Conservation (phyloP, 2,113 vertebrate genomes). For the Aix galericulata region DNA sequence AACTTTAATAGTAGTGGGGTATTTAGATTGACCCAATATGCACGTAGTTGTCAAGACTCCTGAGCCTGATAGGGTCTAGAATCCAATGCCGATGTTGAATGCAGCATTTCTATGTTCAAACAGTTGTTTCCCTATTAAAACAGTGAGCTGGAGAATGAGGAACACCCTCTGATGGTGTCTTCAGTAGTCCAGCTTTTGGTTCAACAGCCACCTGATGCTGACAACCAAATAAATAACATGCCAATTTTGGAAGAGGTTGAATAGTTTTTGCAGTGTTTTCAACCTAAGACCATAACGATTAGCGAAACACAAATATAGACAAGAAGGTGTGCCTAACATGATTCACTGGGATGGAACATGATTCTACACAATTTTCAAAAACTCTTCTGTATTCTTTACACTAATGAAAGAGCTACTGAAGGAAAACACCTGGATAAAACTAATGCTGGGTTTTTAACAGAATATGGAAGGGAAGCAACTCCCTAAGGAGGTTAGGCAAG, state of each 20-base stretch:
- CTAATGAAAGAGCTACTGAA: not conserved
- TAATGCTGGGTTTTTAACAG: not conserved
- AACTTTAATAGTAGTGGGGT: not conserved
- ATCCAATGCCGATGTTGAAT: not conserved
- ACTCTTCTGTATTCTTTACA: not conserved
- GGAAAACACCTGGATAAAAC: not conserved
- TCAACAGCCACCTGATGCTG: not conserved
- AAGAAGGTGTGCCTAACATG: not conserved
- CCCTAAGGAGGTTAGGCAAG: not conserved
- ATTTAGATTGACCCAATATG: not conserved
- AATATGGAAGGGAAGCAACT: not conserved
- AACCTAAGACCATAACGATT: not conserved
- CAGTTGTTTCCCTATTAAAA: not conserved
- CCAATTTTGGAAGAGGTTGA: not conserved
- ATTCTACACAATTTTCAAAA: not conserved
- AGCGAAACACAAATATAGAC: not conserved
- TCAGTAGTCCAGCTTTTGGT: not conserved
- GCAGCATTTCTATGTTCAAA: not conserved
- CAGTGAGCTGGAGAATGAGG: not conserved
- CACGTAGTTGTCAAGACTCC: not conserved
- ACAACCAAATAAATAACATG: not conserved
- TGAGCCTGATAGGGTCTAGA: not conserved
- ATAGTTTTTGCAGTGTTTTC: not conserved
- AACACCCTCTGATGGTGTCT: not conserved
- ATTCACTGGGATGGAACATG: not conserved